phyloP scores from a whole-genome alignment of 2,113 vertebrate species.

The Siniperca chuatsi region DNA sequence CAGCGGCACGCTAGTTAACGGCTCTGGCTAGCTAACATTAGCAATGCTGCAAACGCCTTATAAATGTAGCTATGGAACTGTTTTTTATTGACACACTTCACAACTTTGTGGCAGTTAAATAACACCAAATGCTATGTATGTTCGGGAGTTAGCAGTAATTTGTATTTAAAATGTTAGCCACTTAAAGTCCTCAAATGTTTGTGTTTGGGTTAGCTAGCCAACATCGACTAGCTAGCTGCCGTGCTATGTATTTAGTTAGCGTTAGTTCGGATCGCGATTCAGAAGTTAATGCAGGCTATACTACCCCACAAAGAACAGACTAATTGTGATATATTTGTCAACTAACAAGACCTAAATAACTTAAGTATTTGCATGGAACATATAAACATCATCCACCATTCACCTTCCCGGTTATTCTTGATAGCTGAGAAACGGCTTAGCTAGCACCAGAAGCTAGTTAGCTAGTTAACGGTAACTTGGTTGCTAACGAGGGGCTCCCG shows the following conservation, averaged over 20 bases:
- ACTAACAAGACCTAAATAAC: fast-evolving
- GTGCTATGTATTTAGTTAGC: constrained; percentile 57
- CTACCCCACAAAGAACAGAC: fast-evolving
- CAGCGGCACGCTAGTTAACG: constrained; percentile 70
- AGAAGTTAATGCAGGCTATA: constrained; percentile 45
- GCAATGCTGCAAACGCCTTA: constrained; percentile 56
- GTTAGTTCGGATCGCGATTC: constrained; percentile 27
- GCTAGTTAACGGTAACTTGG: constrained; percentile 72
- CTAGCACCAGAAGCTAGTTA: constrained; percentile 59
- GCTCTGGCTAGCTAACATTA: constrained; percentile 69
- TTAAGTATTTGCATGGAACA: neutral
- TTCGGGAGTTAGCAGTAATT: neutral
- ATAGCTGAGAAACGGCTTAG: constrained; percentile 20
- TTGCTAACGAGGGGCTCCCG: neutral
- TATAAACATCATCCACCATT: neutral
- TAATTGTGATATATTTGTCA: fast-evolving
- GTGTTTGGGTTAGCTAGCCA: constrained; percentile 73
- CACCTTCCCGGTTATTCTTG: neutral
- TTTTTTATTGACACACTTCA: neutral
- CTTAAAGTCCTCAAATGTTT: constrained; percentile 50
- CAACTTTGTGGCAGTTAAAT: neutral
- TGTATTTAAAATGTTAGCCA: neutral
- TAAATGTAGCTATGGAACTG: neutral
- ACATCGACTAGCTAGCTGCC: constrained; percentile 52
- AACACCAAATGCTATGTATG: neutral